A percentile compares a stretch with the other conserved stretches of the same genome.
phyloP scores from a whole-genome alignment of 2,113 vertebrate genomes.

The Oryzias celebensis region DNA sequence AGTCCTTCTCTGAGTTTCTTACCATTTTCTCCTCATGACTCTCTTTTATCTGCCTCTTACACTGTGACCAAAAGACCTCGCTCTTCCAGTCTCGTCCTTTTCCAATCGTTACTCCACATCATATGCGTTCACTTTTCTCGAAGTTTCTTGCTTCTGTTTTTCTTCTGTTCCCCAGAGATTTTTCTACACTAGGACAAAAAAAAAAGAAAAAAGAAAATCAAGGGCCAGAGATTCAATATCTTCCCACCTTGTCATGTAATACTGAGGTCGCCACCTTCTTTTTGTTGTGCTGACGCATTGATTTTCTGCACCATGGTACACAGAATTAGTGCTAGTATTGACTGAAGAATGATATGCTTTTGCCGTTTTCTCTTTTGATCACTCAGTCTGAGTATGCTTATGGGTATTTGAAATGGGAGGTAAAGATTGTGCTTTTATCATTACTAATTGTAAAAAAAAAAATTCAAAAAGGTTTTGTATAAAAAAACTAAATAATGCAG shows the following conservation, averaged over 20 bases:
- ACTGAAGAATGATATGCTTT: slow-evolving; percentile 3
- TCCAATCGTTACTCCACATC: slow-evolving; percentile 45
- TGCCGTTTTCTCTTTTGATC: slow-evolving; percentile 19
- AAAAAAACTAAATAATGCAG: too few species aligned
- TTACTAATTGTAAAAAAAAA: too few species aligned
- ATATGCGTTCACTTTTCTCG: slow-evolving; percentile 23
- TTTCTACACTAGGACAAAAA: slow-evolving; percentile 27
- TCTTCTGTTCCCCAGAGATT: slow-evolving; percentile 21
- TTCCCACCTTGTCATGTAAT: slow-evolving; percentile 57
- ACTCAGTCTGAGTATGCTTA: not conserved
- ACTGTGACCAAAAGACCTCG: slow-evolving; percentile 47
- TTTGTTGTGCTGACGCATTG: slow-evolving; percentile 67
- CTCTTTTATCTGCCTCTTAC: slow-evolving; percentile 24
- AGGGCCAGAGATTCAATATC: slow-evolving; percentile 67
- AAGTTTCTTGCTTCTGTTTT: slow-evolving; percentile 23
- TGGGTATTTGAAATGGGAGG: not conserved
- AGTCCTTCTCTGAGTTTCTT: not conserved
- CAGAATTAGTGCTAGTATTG: slow-evolving; percentile 30
- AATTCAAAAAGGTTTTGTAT: too few species aligned
- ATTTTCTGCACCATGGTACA: slow-evolving; percentile 33
- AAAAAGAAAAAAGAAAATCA: slow-evolving; percentile 19
- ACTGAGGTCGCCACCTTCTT: slow-evolving; percentile 48
- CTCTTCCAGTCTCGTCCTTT: slow-evolving; percentile 50
- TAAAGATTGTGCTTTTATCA: too few species aligned
- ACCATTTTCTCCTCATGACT: slow-evolving; percentile 24